Base-by-base conservation (phyloP, 2,888 invertebrate genomes). In the Trilocha varians region DNA sequence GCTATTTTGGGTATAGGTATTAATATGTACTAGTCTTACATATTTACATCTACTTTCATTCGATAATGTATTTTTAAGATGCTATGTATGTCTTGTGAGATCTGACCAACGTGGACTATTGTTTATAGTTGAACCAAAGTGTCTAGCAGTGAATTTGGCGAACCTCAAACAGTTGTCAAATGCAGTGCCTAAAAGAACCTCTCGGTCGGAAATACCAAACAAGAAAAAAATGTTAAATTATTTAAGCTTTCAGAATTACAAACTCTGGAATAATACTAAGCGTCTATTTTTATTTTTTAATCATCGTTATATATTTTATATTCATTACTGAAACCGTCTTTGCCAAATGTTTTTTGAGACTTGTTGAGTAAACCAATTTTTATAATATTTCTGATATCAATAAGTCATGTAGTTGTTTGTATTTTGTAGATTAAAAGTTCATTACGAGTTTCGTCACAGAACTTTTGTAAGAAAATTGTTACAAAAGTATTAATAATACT, bases 111-210 rank as follows among this genome's bases (percentile, higher is more conserved):
- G 37, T 41, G 36, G 51, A 52, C 43, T 42, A 42, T 45, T 44
- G 48, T 48, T 45, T 44, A 44, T 43, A 48, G 41, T 48, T 46
- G 39, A 41, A 36, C 42, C 47, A 49, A 41, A 42, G 50, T 56
- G 51, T 49, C 54, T 57, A 57, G 50, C 48, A 52, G 56, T 47
- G 61, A 59, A 69, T 68, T 71, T 66, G 65, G 63, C 57, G 63
- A 69, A 70, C 60, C 69, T 60, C 48, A 55, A 44, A 40, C 37
- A 44, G 40, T 43, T 45, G 36, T 48, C 41, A 49, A 44, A 50
- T 49, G 53, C 62, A 69, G 68, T 80, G 82, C 80, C 70, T 77
- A 78, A 80, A 79, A 79, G 80, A 82, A 82, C 82, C 82, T 82
- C 82, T 67, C 55, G 53, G 62, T 62, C 49, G 52, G 47, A 53